These are phyloP conservation scores for Mastomys natalensis DNA, from an alignment of 2,113 vertebrate species.

Conservation along the genomic window DNA sequence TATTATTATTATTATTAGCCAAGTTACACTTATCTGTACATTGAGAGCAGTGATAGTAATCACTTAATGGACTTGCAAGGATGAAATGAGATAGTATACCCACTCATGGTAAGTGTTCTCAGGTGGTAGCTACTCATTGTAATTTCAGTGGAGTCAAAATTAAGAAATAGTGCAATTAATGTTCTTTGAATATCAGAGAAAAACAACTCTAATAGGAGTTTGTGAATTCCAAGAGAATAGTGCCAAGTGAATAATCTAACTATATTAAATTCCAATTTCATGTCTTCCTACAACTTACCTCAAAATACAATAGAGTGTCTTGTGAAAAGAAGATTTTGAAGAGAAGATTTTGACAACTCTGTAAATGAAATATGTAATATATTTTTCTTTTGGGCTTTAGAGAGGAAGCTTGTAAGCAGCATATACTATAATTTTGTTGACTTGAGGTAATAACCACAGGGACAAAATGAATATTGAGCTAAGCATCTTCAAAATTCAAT, in stretches of 20 bases:
- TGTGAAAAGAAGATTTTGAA: not conserved
- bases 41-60: not conserved
- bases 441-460: not conserved
- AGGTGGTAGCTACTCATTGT: not conserved
- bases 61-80: not conserved
- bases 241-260: not conserved
- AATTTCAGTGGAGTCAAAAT: not conserved
- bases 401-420: not conserved
- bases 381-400: not conserved
- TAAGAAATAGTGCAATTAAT: not conserved
- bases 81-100: not conserved
- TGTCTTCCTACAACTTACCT: not conserved
- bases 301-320: not conserved
- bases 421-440: not conserved
- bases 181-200: slow-evolving; percentile 21
- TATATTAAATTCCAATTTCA: not conserved
- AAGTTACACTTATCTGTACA: slow-evolving; percentile 7
- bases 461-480: not conserved
- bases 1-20: not conserved
- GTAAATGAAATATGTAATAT: not conserved
- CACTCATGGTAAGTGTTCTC: not conserved
- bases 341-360: not conserved
- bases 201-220: not conserved
- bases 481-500: slow-evolving; percentile 37
- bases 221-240: not conserved